Evolutionary conservation across 2,797 vertebrate species (phyloP).

Genomic region (Hapalemur alaotrensis): DNA sequence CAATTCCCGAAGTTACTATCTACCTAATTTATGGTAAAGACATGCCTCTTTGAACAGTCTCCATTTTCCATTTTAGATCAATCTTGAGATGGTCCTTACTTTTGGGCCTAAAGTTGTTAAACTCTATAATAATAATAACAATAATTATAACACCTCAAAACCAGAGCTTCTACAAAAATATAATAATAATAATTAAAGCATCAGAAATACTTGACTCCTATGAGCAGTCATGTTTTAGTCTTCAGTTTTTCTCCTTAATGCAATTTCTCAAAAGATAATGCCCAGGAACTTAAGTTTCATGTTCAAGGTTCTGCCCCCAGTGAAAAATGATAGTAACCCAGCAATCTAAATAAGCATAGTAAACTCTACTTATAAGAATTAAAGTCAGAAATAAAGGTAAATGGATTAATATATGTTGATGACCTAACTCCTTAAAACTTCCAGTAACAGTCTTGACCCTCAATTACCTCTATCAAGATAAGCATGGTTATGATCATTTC

Average conservation of each 20-base stretch:
- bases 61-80: background rate
- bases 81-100: background rate
- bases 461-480: background rate
- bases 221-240: background rate
- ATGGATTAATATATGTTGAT: background rate
- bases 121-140: background rate
- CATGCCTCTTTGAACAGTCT: background rate
- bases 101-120: background rate
- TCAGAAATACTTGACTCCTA: background rate
- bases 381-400: background rate
- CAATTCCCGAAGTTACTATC: background rate
- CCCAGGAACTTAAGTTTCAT: background rate
- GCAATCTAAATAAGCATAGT: background rate
- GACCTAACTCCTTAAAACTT: slow-evolving; percentile 4
- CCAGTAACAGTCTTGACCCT: background rate
- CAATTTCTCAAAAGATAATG: slow-evolving; percentile 10
- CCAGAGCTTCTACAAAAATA: background rate
- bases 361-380: background rate
- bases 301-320: background rate
- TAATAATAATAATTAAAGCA: background rate
- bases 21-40: background rate
- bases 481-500: background rate
- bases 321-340: background rate
- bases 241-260: background rate
- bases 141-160: background rate